These are phyloP conservation scores for Anoplius nigerrimus DNA, from an alignment of 2,888 invertebrate genomes.

Conservation along the genomic window DNA sequence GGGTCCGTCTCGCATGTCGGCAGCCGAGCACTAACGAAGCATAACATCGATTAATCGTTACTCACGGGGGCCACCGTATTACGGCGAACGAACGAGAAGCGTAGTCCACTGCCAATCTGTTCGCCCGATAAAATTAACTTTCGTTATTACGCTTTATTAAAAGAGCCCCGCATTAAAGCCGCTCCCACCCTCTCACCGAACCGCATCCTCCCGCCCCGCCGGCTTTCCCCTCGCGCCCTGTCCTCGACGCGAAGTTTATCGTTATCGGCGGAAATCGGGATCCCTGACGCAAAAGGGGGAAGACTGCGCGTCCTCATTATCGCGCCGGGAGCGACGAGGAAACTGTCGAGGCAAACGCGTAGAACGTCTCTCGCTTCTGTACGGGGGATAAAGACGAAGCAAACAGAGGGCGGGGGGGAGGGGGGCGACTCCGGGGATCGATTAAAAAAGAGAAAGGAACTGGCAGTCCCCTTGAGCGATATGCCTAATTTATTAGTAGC, in stretches of 20 bases:
- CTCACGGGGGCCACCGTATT: too few species aligned
- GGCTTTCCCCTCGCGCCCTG: neutral
- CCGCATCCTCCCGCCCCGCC: neutral
- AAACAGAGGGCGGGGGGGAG: neutral
- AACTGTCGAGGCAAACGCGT: too few species aligned
- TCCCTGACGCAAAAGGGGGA: too few species aligned
- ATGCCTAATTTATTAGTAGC: conserved; percentile 49
- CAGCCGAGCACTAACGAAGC: too few species aligned
- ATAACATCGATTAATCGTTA: too few species aligned
- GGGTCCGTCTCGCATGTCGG: too few species aligned
- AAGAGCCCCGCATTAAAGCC: neutral
- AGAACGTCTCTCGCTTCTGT: too few species aligned
- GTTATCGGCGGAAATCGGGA: conserved; percentile 15
- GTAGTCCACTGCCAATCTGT: conserved; percentile 1
- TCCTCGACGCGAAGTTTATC: neutral
- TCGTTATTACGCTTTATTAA: conserved; percentile 6
- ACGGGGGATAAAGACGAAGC: conserved; percentile 2
- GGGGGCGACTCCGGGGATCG: conserved; percentile 16
- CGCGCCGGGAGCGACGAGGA: neutral
- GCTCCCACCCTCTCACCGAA: neutral
- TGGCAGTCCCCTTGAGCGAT: conserved; percentile 24
- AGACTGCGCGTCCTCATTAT: conserved; percentile 22
- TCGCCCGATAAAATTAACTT: conserved; percentile 5
- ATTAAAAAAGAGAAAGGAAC: conserved; percentile 19
- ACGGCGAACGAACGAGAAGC: too few species aligned